Evolutionary conservation across 1,140 invertebrate genomes (phyloP), one percentile per base, ranked within the genome.

Genomic region (Pseudachorutes palmiensis): DNA sequence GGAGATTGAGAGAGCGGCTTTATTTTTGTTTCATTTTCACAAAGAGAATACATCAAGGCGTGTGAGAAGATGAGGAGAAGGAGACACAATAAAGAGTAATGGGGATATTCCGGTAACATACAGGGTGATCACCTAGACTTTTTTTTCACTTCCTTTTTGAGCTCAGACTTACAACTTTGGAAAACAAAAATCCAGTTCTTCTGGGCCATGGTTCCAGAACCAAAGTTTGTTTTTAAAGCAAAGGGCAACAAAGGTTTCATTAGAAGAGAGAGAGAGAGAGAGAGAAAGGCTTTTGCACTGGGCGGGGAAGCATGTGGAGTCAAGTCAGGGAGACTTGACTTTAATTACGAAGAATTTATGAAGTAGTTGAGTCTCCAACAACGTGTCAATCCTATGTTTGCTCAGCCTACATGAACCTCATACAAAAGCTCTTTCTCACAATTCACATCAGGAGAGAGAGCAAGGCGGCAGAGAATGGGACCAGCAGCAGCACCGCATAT

Each of bases 341-440:
- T 68, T 68, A 68, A 68, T 68, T 68, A 68, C 41, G 36, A 19
- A 1, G 62, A 59, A 68, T 68, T 68, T 64, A 68, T 68, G 66
- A 32, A 68, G 36, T 41, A 9, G 36, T 41, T 41, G 19, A 19
- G 51, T 68, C 45, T 36, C 41, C 32, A 58, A 49, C 59, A 33
- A 64, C 55, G 60, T 67, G 60, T 62, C 45, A 62, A 31, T 68
- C 5, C 41, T 28, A 64, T 68, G 61, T 16, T 63, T 24, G 22
- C 24, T 14, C 24, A 5, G 14, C 9, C 14, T 9, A 26, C 14
- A 26, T 9, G 24, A 55, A 55, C 9, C 9, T 24, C 51, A 24
- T 55, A 24, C 51, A 14, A 26, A 55, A 14, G 5, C 14, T 26
- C 5, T 55, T 5, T 26, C 5, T 55, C 9, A 5, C 5, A 55